Evolutionary conservation across 2,888 invertebrate species (phyloP), one percentile per base, ranked within the genome.

Genomic region (Dastarcus helophoroides): DNA sequence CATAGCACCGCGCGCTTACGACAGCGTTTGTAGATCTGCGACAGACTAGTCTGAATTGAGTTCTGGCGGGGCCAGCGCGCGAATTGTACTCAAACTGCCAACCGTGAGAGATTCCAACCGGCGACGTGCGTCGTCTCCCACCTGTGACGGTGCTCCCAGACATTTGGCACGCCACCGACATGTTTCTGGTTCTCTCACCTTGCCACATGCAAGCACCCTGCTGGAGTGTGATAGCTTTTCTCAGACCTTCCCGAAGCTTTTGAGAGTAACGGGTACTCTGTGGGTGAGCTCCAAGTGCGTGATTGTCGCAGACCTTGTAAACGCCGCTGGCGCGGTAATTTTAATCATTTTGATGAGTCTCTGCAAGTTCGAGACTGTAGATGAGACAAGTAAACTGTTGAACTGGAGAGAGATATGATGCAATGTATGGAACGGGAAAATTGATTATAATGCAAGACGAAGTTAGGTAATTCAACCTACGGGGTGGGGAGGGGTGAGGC

Each of bases 31-130:
- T 23, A 59, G 62, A 68, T 68, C 76, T 76, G 73, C 67, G 64
- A 69, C 72, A 79, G 78, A 80, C 67, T 81, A 81, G 80, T 81
- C 80, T 80, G 80, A 80, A 81, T 81, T 79, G 79, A 80, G 81
- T 80, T 80, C 63, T 76, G 65, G 65, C 40, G 32, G 32, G 36
- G 31, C 50, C 69, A 76, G 70, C 78, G 76, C 69, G 74, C 78
- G 77, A 64, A 80, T 80, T 74, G 63, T 58, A 75, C 81, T 81
- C 59, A 80, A 79, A 78, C 37, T 48, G 79, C 80, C 62, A 71
- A 71, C 71, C 71, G 69, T 67, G 60, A 67, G 73, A 67, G 76
- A 63, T 80, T 79, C 75, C 79, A 80, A 72, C 70, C 64, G 58
- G 47, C 47, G 42, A 42, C 38, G 46, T 47, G 48, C 54, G 49